phyloP scores from a whole-genome alignment of 2,888 invertebrate genomes.

The Pegoplata infirma region DNA sequence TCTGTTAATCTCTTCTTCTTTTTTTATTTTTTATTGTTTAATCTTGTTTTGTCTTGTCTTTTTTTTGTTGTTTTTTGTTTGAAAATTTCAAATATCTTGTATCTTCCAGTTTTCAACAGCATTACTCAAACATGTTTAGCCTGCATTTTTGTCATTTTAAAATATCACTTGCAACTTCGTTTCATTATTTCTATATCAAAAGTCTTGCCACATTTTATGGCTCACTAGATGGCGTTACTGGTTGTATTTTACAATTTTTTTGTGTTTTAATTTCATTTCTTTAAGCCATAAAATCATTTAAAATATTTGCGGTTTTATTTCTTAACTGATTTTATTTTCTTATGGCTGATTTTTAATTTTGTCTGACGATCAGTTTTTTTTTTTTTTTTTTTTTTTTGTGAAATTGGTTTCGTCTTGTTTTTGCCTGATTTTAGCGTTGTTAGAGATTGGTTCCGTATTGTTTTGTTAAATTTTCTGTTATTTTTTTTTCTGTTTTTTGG shows the following conservation, averaged over 20 bases:
- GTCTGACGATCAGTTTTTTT: constrained; percentile 3
- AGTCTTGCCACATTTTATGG: neutral
- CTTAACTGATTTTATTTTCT: constrained; percentile 54
- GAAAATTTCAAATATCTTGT: constrained; percentile 62
- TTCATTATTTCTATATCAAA: neutral
- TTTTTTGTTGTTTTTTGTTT: constrained; percentile 30
- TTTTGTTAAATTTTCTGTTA: too few relatives aligned
- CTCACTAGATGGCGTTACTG: constrained; percentile 55
- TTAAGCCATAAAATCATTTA: constrained; percentile 54
- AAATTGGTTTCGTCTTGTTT: constrained; percentile 12
- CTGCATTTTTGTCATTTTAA: constrained; percentile 62
- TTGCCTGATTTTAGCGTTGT: too few relatives aligned
- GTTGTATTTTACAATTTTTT: constrained; percentile 5
- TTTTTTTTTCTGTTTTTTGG: neutral
- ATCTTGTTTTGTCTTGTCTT: neutral
- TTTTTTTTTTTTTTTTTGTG: neutral
- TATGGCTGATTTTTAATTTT: constrained; percentile 25
- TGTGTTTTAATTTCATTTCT: constrained; percentile 5
- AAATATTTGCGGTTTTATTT: constrained; percentile 59
- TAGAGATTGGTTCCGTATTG: constrained; percentile 13
- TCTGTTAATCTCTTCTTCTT: constrained; percentile 15
- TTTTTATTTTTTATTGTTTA: neutral
- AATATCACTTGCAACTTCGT: constrained; percentile 62
- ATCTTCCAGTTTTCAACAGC: constrained; percentile 62
- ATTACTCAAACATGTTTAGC: constrained; percentile 61